These are phyloP conservation scores for Leptodactylus fallax DNA, from an alignment of 2,797 vertebrate genomes.

Conservation along the genomic window DNA sequence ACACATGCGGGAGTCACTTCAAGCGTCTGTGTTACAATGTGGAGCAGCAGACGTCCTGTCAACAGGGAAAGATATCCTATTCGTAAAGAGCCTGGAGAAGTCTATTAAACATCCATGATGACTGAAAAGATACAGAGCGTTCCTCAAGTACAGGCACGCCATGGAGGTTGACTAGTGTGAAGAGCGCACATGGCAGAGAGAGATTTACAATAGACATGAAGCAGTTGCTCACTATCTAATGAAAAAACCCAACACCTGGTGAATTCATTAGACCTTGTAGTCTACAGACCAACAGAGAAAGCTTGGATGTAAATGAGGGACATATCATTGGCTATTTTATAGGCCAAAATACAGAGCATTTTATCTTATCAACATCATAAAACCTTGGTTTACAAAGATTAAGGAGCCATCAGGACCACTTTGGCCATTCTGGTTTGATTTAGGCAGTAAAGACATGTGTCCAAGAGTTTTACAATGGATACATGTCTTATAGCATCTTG, in stretches of 20 bases:
- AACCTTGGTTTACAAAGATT: not conserved
- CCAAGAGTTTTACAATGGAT: not conserved
- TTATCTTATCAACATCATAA: not conserved
- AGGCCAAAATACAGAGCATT: not conserved
- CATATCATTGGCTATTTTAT: not conserved
- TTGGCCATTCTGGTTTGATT: no score
- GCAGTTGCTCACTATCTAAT: not conserved
- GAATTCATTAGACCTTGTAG: not conserved
- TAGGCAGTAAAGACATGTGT: no score
- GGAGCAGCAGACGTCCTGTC: conserved; percentile 36
- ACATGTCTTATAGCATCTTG: not conserved
- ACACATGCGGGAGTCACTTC: not conserved
- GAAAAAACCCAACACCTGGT: not conserved
- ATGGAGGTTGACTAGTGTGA: not conserved
- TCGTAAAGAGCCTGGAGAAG: conserved; percentile 22
- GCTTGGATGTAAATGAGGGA: not conserved
- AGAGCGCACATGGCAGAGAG: not conserved
- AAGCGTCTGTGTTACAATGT: not conserved
- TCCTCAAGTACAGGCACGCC: not conserved
- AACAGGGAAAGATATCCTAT: conserved; percentile 10
- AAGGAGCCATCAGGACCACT: not conserved
- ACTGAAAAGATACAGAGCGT: not conserved
- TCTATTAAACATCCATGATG: conserved; percentile 17
- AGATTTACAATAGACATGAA: not conserved
- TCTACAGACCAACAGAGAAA: no score